These are phyloP conservation scores for Aurelia coerulea DNA, from an alignment of 30 jellyfish, hydroid and myxozoan genomes.

Conservation along the genomic window DNA sequence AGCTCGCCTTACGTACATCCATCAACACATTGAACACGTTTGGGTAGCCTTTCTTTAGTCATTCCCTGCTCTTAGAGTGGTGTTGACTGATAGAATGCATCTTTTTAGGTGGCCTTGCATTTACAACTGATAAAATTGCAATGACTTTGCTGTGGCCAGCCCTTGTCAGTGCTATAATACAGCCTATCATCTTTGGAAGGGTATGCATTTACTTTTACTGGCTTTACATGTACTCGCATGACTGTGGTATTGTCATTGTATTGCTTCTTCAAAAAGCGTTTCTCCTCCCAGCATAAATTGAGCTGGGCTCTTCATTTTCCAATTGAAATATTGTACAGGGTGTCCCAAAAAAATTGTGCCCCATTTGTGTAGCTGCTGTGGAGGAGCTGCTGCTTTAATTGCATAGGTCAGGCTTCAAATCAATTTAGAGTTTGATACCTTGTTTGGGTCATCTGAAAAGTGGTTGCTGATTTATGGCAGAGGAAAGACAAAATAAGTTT, in stretches of 20 bases:
- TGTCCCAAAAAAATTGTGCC: too few species aligned
- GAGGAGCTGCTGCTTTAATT: too few species aligned
- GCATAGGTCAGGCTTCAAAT: too few species aligned
- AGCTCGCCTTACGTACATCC: too few species aligned
- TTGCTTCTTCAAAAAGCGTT: neutral
- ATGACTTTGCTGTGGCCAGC: conserved; percentile 89
- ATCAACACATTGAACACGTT: neutral
- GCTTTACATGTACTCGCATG: neutral
- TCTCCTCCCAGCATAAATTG: neutral
- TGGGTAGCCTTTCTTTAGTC: neutral
- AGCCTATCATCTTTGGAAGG: conserved; percentile 90
- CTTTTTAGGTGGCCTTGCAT: conserved; percentile 82
- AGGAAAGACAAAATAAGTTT: too few species aligned
- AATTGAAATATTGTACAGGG: too few species aligned
- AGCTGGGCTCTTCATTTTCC: too few species aligned
- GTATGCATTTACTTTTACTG: conserved; percentile 19
- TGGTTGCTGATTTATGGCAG: too few species aligned
- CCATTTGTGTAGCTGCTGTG: too few species aligned
- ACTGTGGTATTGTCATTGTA: neutral
- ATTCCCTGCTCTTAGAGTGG: neutral
- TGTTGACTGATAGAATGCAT: too few species aligned
- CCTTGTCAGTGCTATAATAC: conserved; percentile 71
- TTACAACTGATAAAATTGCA: conserved; percentile 82
- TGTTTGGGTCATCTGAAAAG: too few species aligned
- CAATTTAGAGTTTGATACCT: too few species aligned